These are phyloP conservation scores for Caenorhabditis macrosperma DNA, from an alignment of 2,888 invertebrate species.

Conservation along the genomic window DNA sequence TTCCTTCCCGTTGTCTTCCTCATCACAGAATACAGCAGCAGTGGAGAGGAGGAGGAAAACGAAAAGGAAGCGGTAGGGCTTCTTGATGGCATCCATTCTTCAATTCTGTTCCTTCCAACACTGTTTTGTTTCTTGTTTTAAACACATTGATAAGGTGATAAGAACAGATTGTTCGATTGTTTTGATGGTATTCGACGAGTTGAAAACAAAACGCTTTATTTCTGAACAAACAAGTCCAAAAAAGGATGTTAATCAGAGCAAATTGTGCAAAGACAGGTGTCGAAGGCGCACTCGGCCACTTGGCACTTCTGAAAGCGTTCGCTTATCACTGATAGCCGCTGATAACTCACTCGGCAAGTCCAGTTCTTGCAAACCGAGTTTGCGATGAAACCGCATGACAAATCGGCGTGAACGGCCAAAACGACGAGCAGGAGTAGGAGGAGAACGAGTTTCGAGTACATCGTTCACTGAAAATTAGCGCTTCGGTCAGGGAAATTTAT, in stretches of 20 bases:
- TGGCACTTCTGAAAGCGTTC: conserved; percentile 47
- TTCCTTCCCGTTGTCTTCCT: conserved; percentile 20
- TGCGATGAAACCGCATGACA: too few relatives aligned
- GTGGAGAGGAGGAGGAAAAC: background rate
- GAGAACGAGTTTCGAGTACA: too few relatives aligned
- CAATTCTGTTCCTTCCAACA: background rate
- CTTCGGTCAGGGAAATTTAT: too few relatives aligned
- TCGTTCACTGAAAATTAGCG: too few relatives aligned
- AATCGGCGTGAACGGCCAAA: too few relatives aligned
- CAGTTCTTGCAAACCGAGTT: conserved; percentile 48
- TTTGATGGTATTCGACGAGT: background rate
- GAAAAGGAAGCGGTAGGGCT: background rate
- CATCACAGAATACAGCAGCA: background rate
- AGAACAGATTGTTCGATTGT: background rate
- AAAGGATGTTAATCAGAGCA: conserved; percentile 34
- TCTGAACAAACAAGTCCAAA: background rate
- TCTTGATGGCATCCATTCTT: conserved; percentile 5
- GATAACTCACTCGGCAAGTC: conserved; percentile 49
- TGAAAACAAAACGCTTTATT: background rate
- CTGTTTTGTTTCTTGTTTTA: background rate
- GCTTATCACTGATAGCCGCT: background rate
- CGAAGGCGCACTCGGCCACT: conserved; percentile 53
- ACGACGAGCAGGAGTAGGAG: too few relatives aligned
- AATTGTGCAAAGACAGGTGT: conserved; percentile 58
- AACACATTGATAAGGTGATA: background rate